These are phyloP conservation scores for Carabus problematicus DNA, from an alignment of 2,888 invertebrate genomes.

Conservation along the genomic window DNA sequence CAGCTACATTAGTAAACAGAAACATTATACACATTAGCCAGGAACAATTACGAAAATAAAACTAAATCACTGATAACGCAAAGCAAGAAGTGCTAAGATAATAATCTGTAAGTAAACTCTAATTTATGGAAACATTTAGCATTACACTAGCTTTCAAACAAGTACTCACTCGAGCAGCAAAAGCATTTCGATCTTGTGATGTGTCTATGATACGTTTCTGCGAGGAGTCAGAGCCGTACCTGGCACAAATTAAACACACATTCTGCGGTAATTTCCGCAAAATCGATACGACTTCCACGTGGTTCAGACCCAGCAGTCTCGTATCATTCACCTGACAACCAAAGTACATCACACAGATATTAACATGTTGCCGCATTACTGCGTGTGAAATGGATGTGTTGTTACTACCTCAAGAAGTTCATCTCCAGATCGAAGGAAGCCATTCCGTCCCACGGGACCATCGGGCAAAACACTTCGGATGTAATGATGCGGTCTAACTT, in stretches of 20 bases:
- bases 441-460: constrained; percentile 85
- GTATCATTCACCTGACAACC: constrained; percentile 81
- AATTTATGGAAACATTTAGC: background rate
- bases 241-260: constrained; percentile 82
- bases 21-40: too few species aligned
- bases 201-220: constrained; percentile 69
- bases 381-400: constrained; percentile 21
- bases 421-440: constrained; percentile 81
- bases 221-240: constrained; percentile 62
- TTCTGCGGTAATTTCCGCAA: constrained; percentile 82
- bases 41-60: too few species aligned
- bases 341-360: constrained; percentile 13
- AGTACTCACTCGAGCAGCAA: constrained; percentile 70
- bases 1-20: too few species aligned
- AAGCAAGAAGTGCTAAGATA: too few species aligned
- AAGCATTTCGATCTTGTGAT: constrained; percentile 70
- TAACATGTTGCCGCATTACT: constrained; percentile 8
- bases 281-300: constrained; percentile 87
- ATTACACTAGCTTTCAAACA: too few species aligned
- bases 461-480: constrained; percentile 87
- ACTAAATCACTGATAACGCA: too few species aligned
- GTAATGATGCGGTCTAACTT: constrained; percentile 91
- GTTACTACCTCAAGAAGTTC: constrained; percentile 77
- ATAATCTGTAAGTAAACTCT: background rate
- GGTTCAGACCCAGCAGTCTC: constrained; percentile 84